Base-by-base conservation (phyloP, 2,888 invertebrate genomes). In the Acanthoscelides obtectus region DNA sequence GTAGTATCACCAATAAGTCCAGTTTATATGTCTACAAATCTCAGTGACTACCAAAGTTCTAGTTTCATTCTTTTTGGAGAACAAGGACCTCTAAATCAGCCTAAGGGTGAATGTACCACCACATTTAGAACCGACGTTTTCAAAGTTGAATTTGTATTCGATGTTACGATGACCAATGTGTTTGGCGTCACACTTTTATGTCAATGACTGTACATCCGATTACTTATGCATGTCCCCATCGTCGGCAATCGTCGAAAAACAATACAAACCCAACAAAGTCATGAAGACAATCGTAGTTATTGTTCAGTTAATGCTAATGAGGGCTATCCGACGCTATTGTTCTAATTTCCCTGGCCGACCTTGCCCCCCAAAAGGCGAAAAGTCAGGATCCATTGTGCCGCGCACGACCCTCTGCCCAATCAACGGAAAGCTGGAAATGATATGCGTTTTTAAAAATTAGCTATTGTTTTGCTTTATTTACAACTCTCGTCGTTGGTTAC, bases 331-430 rank as follows among this genome's bases (percentile, higher is more conserved):
- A 17, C 3, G 3, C 66, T 66, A 66, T 66, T 66, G 66, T 66
- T 66, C 20, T 22, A 66, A 66, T 66, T 45, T 45, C 20, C 66
- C 20, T 66, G 20, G 20, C 6, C 22, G 74, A 71, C 77, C 77
- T 77, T 77, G 77, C 77, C 75, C 77, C 73, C 72, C 67, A 74
- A 45, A 75, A 75, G 77, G 77, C 73, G 76, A 77, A 75, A 76
- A 75, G 77, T 77, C 77, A 76, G 69, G 72, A 74, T 71, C 72
- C 70, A 76, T 76, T 66, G 22, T 45, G 17, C 45, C 1, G 12
- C 45, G 12, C 45, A 45, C 45, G 45, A 45, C 45, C 17, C 45
- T 45, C 45, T 45, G 17, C 5, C 12, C 3, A 6, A 45, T 4
- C 17, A 17, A 45, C 45, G 12, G 45, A 45, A 45, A 3, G 45